phyloP scores from a whole-genome alignment of 2,113 vertebrate species.

The Aphyosemion australe region DNA sequence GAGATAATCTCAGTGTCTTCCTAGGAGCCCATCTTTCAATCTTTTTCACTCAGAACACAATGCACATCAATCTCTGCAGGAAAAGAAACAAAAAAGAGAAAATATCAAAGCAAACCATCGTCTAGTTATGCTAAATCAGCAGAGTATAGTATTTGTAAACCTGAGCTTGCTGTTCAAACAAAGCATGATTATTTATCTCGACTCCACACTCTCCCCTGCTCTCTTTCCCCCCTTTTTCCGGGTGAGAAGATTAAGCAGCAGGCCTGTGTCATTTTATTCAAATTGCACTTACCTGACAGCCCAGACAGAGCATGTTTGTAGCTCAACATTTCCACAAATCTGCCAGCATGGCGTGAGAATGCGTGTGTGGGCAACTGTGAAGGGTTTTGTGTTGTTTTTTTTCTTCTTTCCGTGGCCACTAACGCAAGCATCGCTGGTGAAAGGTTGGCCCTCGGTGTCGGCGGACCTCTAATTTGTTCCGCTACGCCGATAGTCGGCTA shows the following conservation, averaged over 20 bases:
- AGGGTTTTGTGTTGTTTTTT: slow-evolving; percentile 45
- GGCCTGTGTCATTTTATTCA: slow-evolving; percentile 61
- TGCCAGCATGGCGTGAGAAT: slow-evolving; percentile 18
- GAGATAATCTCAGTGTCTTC: slow-evolving; percentile 47
- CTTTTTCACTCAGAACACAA: slow-evolving; percentile 23
- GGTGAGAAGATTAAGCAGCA: slow-evolving; percentile 64
- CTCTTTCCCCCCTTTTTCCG: slow-evolving; percentile 49
- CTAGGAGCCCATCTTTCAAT: slow-evolving; percentile 25
- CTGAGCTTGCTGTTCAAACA: slow-evolving; percentile 43
- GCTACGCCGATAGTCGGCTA: slow-evolving; percentile 71
- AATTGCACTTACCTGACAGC: slow-evolving; percentile 67
- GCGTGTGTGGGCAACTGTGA: slow-evolving; percentile 53
- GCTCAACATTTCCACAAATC: slow-evolving; percentile 34
- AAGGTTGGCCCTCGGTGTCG: slow-evolving; percentile 64
- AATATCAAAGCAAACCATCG: slow-evolving; percentile 19
- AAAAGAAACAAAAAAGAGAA: neutral
- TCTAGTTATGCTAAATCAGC: slow-evolving; percentile 52
- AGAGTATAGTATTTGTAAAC: slow-evolving; percentile 49
- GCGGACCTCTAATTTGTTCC: slow-evolving; percentile 73
- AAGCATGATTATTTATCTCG: slow-evolving; percentile 53
- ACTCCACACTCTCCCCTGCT: slow-evolving; percentile 27
- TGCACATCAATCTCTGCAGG: slow-evolving; percentile 14
- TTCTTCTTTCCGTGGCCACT: slow-evolving; percentile 27
- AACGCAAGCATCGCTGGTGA: slow-evolving; percentile 53
- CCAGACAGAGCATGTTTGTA: neutral